A percentile compares a stretch with the other conserved stretches of the same genome.
Conservation (phyloP, 2,888 invertebrate genomes). For the Netelia fuscicornis region DNA sequence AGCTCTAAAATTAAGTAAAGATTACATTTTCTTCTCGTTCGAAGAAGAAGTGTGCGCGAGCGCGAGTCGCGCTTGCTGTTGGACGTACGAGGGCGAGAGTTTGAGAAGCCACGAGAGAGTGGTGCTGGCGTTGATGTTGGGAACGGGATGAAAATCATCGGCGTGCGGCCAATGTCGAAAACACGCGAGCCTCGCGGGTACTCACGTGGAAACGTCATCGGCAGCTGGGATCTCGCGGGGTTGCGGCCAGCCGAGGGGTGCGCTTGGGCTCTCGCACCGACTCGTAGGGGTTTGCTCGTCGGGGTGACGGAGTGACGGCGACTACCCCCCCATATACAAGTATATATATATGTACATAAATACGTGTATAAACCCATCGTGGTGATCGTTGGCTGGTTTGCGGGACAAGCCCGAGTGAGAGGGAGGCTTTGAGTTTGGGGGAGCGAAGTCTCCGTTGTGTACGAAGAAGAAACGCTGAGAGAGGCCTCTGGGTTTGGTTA, state of each 20-base stretch:
- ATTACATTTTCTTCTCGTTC: neutral
- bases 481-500: slow-evolving; percentile 50
- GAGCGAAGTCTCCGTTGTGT: slow-evolving; percentile 10
- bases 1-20: too few relatives aligned
- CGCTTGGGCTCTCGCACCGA: slow-evolving; percentile 31
- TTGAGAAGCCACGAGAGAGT: slow-evolving; percentile 10
- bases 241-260: slow-evolving; percentile 69
- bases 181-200: slow-evolving; percentile 84
- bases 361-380: neutral
- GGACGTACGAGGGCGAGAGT: neutral
- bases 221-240: slow-evolving; percentile 80
- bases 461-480: slow-evolving; percentile 43
- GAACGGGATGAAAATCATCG: slow-evolving; percentile 77
- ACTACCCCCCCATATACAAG: neutral
- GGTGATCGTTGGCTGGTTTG: slow-evolving; percentile 69
- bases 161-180: slow-evolving; percentile 81
- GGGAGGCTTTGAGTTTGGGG: slow-evolving; percentile 30
- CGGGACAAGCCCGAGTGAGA: slow-evolving; percentile 57
- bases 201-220: slow-evolving; percentile 84
- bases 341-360: slow-evolving; percentile 16
- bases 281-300: slow-evolving; percentile 42
- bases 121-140: slow-evolving; percentile 34
- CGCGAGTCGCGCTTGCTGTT: neutral
- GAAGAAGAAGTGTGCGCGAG: neutral
- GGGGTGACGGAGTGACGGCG: slow-evolving; percentile 50